A percentile compares a stretch with the other conserved stretches of the same genome.
phyloP scores from a whole-genome alignment of 2,113 vertebrate genomes.

The Neotoma lepida region DNA sequence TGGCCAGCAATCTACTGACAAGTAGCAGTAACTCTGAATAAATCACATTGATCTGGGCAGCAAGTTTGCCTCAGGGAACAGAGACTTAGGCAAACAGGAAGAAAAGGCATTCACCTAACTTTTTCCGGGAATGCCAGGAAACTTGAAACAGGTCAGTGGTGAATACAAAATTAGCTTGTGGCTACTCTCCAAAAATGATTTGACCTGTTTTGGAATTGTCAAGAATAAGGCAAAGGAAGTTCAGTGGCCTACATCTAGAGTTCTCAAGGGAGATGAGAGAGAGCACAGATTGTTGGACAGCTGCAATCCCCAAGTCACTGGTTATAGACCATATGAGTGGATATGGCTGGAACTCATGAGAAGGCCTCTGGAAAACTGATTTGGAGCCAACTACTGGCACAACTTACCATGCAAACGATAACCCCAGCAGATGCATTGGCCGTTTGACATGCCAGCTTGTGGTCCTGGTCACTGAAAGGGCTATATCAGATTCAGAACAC shows the following conservation, averaged over 20 bases:
- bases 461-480: conserved; percentile 22
- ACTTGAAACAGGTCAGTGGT: conserved; percentile 86
- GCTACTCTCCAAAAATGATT: conserved; percentile 84
- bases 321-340: conserved; percentile 55
- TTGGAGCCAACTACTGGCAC: background rate
- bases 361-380: conserved; percentile 17
- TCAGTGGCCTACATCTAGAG: conserved; percentile 83
- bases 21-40: conserved; percentile 79
- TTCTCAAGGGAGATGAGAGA: conserved; percentile 80
- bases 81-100: conserved; percentile 79
- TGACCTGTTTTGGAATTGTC: conserved; percentile 86
- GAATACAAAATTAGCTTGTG: conserved; percentile 87
- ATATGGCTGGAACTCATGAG: background rate
- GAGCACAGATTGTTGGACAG: conserved; percentile 65
- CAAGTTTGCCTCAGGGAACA: conserved; percentile 79
- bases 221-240: conserved; percentile 82
- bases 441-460: background rate
- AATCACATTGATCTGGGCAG: conserved; percentile 82
- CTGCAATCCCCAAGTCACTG: conserved; percentile 77
- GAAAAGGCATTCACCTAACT: conserved; percentile 85
- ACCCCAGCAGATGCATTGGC: background rate
- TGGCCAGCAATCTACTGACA: conserved; percentile 65
- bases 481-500: background rate
- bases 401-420: background rate
- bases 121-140: conserved; percentile 84